Base-by-base conservation (phyloP, 2,113 vertebrate species). In the Hypomesus transpacificus region DNA sequence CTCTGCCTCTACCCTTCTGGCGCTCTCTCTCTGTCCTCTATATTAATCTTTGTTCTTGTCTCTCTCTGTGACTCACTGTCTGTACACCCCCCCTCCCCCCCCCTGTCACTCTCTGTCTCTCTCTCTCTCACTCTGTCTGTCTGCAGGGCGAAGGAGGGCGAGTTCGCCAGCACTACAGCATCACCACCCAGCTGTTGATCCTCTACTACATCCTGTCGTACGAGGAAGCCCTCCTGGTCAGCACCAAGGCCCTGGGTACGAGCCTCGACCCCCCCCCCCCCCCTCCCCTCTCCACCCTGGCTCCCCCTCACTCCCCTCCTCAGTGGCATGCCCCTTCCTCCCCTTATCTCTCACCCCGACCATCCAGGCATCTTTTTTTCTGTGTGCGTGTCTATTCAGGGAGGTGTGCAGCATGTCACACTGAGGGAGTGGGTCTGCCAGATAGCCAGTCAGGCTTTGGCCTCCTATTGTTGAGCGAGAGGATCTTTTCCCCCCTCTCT, bases 191-290 rank as follows among this genome's bases (percentile, higher is more conserved):
- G 1, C 92, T 99, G 58, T 90, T 99, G 4, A 94, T 99, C 83
- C 94, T 99, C 58, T 99, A 98, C 84, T 99, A 99, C 0, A 93
- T 97, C 70, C 89, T 99, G 74, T 99, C 97, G 0, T 99, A 96
- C 0, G 97, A 99, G 69, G 97, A 99, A 77, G 95, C 95, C n/a
- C 94, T 98, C 51, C 87, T 99, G 68, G 94, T 94, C 24, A 98
- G 86, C 89, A 96, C 96, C 0, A 98, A 98, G 91, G 91, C 94
- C 9, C 88, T 99, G 64, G 97, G 97, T 98, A 85, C 56, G 82
- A 85, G 14, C 51, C 22, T 6, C 13, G 24, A 34, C 34, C 14
- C 71, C 57, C 22, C 52, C 22, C 50, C 59, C 63, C 63, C 53
- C 54, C 70, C 56, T 7, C 34, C 70, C 62, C 61, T 80, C 67